These are phyloP conservation scores for Myiagra hebetior DNA, from an alignment of 2,113 vertebrate genomes.

Conservation along the genomic window DNA sequence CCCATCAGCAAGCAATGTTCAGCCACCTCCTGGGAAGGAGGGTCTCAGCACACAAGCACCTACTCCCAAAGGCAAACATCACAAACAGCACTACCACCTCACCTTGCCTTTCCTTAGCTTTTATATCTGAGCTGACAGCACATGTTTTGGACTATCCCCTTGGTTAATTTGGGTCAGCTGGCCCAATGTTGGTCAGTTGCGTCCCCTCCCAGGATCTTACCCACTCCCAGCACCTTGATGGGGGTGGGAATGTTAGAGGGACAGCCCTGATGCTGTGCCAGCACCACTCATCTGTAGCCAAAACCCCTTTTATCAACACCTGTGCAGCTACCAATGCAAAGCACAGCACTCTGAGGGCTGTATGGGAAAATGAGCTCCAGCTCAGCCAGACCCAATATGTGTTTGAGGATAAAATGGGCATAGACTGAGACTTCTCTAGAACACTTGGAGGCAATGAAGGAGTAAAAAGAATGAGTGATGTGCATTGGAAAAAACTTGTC, in stretches of 20 bases:
- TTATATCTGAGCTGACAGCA: not conserved
- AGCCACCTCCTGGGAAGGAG: not conserved
- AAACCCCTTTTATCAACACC: not conserved
- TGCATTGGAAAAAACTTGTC: not conserved
- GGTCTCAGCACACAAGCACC: rapidly evolving
- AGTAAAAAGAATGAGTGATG: not conserved
- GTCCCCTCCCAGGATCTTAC: not conserved
- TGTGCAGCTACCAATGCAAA: not conserved
- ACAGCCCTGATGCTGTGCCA: not conserved
- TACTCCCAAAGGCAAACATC: not conserved
- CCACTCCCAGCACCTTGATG: not conserved
- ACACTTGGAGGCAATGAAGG: not conserved
- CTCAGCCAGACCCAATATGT: not conserved
- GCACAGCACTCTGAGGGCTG: no score
- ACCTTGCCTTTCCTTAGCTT: not conserved
- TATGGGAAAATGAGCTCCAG: not conserved
- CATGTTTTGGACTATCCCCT: not conserved
- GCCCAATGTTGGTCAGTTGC: no score
- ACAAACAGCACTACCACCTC: no score
- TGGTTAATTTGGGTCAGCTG: not conserved
- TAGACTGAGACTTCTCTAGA: not conserved
- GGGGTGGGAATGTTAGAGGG: not conserved
- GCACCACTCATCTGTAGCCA: not conserved
- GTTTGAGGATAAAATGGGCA: not conserved
- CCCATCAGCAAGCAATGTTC: not conserved